Conservation (phyloP, 2,888 invertebrate genomes). For the Horisme vitalbata region DNA sequence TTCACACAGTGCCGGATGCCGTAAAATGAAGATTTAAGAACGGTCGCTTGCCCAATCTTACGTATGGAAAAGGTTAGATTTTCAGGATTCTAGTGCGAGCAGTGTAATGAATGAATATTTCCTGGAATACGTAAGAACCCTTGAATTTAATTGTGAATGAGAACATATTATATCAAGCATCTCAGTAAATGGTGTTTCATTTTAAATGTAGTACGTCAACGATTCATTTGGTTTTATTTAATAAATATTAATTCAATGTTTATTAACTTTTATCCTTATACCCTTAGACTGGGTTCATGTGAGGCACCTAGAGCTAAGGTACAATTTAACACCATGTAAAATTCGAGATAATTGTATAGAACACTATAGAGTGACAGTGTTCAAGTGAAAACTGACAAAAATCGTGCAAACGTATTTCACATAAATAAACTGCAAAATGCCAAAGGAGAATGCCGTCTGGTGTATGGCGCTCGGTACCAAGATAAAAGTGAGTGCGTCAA, state of each 20-base stretch:
- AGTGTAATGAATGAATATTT: constrained; percentile 23
- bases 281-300: too few relatives aligned
- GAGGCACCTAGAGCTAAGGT: neutral
- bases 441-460: too few relatives aligned
- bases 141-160: constrained; percentile 10
- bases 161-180: constrained; percentile 3
- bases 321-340: neutral
- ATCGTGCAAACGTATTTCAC: too few relatives aligned
- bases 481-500: too few relatives aligned
- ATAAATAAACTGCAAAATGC: too few relatives aligned
- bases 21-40: constrained; percentile 40
- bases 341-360: too few relatives aligned
- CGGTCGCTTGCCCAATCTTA: constrained; percentile 32
- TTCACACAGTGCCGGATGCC: constrained; percentile 47
- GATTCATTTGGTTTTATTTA: neutral
- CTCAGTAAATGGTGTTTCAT: constrained; percentile 3
- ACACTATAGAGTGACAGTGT: too few relatives aligned
- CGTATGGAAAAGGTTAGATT: constrained; percentile 28
- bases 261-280: too few relatives aligned
- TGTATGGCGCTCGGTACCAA: too few relatives aligned
- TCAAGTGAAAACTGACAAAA: too few relatives aligned
- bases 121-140: constrained; percentile 10
- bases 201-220: constrained; percentile 1
- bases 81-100: constrained; percentile 11
- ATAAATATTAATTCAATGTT: too few relatives aligned